Evolutionary conservation across 2,113 vertebrate species (phyloP).

Genomic region (Lepisosteus oculatus): DNA sequence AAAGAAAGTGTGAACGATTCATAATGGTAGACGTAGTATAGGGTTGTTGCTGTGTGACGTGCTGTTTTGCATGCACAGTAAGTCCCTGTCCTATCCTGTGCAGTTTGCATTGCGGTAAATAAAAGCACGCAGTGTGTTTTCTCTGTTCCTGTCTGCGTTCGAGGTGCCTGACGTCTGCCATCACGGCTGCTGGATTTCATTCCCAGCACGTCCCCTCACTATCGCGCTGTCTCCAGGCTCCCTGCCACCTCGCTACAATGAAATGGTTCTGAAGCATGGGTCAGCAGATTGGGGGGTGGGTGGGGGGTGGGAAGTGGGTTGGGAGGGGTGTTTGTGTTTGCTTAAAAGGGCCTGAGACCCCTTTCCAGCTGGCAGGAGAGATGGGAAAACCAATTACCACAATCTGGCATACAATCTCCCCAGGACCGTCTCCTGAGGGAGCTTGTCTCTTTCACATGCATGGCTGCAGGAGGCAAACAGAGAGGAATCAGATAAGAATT

Average conservation of each 20-base stretch:
- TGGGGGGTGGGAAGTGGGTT: too few relatives aligned
- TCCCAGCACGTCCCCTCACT: not conserved
- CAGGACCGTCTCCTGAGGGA: not conserved
- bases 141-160: too few relatives aligned
- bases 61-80: too few relatives aligned
- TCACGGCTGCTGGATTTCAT: too few relatives aligned
- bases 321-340: not conserved
- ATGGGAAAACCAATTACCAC: conserved; percentile 19
- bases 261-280: not conserved
- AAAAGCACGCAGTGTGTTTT: too few relatives aligned
- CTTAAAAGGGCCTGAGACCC: not conserved
- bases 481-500: conserved; percentile 3
- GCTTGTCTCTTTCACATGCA: not conserved
- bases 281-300: not conserved
- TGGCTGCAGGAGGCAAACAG: not conserved
- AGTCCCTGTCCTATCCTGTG: too few relatives aligned
- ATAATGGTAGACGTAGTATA: too few relatives aligned
- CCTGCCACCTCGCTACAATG: not conserved
- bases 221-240: not conserved
- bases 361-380: conserved; percentile 7
- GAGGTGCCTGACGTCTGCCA: too few relatives aligned
- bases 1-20: too few relatives aligned
- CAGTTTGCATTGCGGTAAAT: too few relatives aligned
- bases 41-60: too few relatives aligned
- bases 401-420: conserved; percentile 4